These are phyloP conservation scores for Origma solitaria DNA, from an alignment of 2,113 vertebrate genomes.

Conservation along the genomic window DNA sequence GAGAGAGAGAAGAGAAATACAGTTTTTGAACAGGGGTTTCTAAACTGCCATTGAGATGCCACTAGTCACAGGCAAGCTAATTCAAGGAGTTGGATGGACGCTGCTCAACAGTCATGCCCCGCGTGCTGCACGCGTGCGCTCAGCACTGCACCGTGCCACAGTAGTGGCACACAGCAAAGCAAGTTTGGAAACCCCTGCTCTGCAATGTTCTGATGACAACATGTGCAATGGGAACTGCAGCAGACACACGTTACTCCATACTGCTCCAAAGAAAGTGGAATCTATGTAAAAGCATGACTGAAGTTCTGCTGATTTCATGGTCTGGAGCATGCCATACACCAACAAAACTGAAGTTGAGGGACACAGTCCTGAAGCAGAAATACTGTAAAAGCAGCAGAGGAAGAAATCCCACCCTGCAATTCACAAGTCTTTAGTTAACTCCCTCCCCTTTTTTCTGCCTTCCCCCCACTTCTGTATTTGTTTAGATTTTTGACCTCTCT, in stretches of 20 bases:
- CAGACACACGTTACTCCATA: not conserved
- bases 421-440: not conserved
- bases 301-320: conserved; percentile 1
- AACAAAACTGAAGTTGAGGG: conserved; percentile 27
- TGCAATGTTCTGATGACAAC: not conserved
- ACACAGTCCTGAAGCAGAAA: conserved; percentile 17
- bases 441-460: not conserved
- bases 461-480: not conserved
- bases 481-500: conserved; percentile 44
- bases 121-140: rapidly evolving
- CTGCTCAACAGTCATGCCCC: not conserved
- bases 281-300: conserved; percentile 54
- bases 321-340: conserved; percentile 16
- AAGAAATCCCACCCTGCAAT: conserved; percentile 41
- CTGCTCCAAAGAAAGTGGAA: not conserved
- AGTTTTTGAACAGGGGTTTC: conserved; percentile 29
- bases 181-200: conserved; percentile 47
- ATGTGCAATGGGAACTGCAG: not conserved
- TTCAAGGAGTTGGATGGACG: not conserved
- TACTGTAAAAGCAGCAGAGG: conserved; percentile 34
- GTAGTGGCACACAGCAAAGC: not conserved
- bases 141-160: not conserved
- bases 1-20: not conserved
- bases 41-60: not conserved
- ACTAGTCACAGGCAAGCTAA: not conserved